Base-by-base conservation (phyloP, 2,797 vertebrate genomes). In the Cuniculus paca region DNA sequence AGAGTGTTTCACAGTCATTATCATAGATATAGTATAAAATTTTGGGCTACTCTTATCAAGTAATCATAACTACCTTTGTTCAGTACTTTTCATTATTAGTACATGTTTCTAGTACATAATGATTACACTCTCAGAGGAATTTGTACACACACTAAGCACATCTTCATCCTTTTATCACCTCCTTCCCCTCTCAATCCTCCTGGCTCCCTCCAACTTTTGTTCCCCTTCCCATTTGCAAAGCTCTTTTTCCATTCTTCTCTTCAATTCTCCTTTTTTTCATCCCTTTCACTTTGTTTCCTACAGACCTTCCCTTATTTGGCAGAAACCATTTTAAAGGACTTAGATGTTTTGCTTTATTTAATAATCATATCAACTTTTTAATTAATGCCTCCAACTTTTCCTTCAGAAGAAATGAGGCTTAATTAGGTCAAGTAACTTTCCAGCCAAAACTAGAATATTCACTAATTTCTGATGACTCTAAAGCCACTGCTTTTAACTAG, bases 281-380 rank as follows among this genome's bases (percentile, higher is more conserved):
- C 24, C 58, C 24, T 60, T 26, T 60, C 17, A 8, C 16, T 36
- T 36, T 68, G n/a, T 68, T 36, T n/a, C n/a, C 17, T 19, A 36
- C 6, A 4, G 14, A 3, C 54, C 39, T 6, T 24, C 24, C 2
- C 6, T 48, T 91, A 68, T 81, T 81, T 90, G n/a, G 9, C 36
- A 77, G 13, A 79, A 94, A 45, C 2, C 2, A 50, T 78, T 42
- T 19, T 72, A 39, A 94, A 92, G 0, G 0, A 7, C 70, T 14
- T 90, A 91, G 36, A 60, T 56, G 4, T 75, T 56, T 94, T 92
- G 16, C 31, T 70, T 77, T 82, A 70, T 70, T 95, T 96, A 85
- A 86, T 70, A 42, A 89, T n/a, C 24, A 39, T 6, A 31, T 4
- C 12, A 65, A 65, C 0, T 26, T 65, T 96, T 83, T 65, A 22